phyloP scores from a whole-genome alignment of 2,888 invertebrate species.

The Sclerodermus sp. region DNA sequence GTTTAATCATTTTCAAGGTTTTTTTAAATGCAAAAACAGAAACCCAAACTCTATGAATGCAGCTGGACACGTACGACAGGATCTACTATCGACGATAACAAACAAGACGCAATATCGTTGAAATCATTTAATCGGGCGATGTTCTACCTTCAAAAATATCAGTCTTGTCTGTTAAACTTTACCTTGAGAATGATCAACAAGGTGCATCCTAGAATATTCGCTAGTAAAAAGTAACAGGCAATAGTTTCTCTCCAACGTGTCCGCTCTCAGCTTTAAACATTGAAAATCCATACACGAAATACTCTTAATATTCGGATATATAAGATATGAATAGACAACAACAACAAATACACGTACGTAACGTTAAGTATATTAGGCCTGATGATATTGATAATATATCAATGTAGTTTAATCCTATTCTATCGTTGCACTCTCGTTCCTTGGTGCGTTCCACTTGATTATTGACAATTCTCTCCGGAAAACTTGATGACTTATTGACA shows the following conservation, averaged over 20 bases:
- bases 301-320: constrained; percentile 38
- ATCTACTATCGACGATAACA: constrained; percentile 24
- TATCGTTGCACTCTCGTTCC: constrained; percentile 1
- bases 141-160: constrained; percentile 25
- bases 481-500: too few species aligned
- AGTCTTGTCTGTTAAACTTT: constrained; percentile 37
- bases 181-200: constrained; percentile 17
- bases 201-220: too few species aligned
- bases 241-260: too few species aligned
- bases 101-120: constrained; percentile 26
- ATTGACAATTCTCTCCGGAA: too few species aligned
- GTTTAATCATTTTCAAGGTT: too few species aligned
- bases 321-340: constrained; percentile 50
- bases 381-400: constrained; percentile 47
- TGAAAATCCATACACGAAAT: constrained; percentile 49
- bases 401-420: constrained; percentile 21
- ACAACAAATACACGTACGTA: constrained; percentile 52
- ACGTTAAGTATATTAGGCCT: constrained; percentile 57
- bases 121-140: neutral
- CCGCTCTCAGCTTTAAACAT: constrained; percentile 27
- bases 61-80: constrained; percentile 30
- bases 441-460: too few species aligned
- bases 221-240: too few species aligned
- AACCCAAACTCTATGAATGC: constrained; percentile 40
- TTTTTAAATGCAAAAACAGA: constrained; percentile 17